Conservation (phyloP, 2,888 invertebrate species). For the Melangyna quadrimaculata region DNA sequence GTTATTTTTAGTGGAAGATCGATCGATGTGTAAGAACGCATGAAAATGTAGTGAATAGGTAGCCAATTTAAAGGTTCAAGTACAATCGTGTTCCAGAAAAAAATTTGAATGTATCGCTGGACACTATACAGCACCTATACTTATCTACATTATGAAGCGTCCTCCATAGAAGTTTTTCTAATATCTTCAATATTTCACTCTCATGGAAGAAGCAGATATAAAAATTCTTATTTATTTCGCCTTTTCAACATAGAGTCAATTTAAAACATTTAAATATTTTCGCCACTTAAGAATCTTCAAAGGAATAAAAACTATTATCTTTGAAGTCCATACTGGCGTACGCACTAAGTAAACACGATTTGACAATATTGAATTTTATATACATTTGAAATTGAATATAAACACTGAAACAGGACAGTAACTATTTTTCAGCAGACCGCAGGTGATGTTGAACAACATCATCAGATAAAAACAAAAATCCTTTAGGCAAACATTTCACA, state of each 20-base stretch:
- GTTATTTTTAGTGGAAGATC: too few species aligned
- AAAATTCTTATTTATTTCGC: too few species aligned
- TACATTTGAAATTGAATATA: neutral
- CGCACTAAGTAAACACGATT: slow-evolving; percentile 27
- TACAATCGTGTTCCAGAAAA: too few species aligned
- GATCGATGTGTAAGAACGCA: too few species aligned
- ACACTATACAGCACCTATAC: too few species aligned
- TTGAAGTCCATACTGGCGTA: slow-evolving; percentile 23
- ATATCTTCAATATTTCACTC: too few species aligned
- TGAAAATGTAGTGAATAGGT: too few species aligned
- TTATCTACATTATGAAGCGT: too few species aligned
- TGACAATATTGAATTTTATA: neutral
- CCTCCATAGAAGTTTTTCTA: too few species aligned
- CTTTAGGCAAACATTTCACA: slow-evolving; percentile 44
- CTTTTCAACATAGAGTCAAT: neutral
- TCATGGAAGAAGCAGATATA: too few species aligned
- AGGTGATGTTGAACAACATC: neutral
- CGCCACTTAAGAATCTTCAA: neutral
- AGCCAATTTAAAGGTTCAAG: too few species aligned
- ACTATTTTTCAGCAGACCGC: neutral
- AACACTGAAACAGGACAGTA: slow-evolving; percentile 4
- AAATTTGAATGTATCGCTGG: too few species aligned
- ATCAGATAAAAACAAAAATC: slow-evolving; percentile 19
- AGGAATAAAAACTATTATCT: neutral
- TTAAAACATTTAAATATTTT: neutral